Base-by-base conservation (phyloP, 1,140 invertebrate species). In the Amyelois transitella region DNA sequence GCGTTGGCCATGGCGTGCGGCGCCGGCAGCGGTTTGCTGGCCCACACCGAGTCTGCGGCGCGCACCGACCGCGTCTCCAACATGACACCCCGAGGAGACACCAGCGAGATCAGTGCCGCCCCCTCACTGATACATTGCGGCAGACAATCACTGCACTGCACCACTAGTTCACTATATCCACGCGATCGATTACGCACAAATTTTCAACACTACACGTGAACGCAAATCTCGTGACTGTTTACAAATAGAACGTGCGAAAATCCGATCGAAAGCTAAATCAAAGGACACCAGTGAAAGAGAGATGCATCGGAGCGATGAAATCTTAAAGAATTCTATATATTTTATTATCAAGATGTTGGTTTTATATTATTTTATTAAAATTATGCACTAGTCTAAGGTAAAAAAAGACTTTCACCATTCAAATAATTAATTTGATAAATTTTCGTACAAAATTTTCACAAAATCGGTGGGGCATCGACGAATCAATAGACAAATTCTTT, bases 11-110 rank as follows among this genome's bases (percentile, higher is more conserved):
- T 89, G 67, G 86, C 86, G 88, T 88, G 84, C 52, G 88, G 88
- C 64, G 80, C 88, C 71, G 88, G 88, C 73, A 89, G 75, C 69
- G 86, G 88, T 70, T 89, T 89, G 69, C 77, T 88, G 65, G 82
- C 84, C 88, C 88, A 89, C 77, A 86, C 83, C 77, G 83, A 86
- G 66, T 89, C 86, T 66, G 88, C 83, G 81, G 83, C 77, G 64
- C 88, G 88, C 61, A 78, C 74, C 53, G 88, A 88, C 78, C 88
- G 81, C 82, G 88, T 89, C 81, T 89, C 88, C 86, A 89, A 86
- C 88, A 89, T 89, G 85, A 82, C 86, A 84, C 82, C 66, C 73
- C 61, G 56, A 62, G 57, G 56, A 64, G 58, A 60, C 65, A 53
- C 55, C 65, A 72, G 43, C 50, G 51, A 57, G 62, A 60, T 59